Conservation (phyloP, 2,797 vertebrate species). For the Brachyrhaphis roseni region DNA sequence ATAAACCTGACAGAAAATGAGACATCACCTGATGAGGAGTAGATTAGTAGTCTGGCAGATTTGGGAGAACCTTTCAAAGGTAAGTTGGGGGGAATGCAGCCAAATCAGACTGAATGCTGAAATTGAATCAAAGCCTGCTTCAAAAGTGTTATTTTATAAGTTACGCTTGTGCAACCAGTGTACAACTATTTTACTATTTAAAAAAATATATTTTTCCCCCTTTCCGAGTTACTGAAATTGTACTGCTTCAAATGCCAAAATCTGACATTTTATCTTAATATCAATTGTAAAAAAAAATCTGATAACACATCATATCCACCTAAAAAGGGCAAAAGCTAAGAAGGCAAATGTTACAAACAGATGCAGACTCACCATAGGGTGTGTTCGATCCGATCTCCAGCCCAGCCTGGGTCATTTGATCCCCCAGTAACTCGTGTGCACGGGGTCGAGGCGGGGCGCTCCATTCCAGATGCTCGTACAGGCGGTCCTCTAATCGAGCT, state of each 20-base stretch:
- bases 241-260: background rate
- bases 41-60: background rate
- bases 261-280: background rate
- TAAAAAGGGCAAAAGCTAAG: background rate
- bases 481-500: slow-evolving; percentile 93
- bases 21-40: background rate
- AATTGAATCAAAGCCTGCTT: background rate
- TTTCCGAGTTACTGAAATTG: background rate
- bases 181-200: background rate
- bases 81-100: background rate
- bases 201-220: background rate
- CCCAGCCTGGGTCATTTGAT: slow-evolving; percentile 92
- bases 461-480: slow-evolving; percentile 94
- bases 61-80: background rate
- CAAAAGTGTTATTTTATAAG: background rate
- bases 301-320: background rate
- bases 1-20: background rate
- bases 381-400: slow-evolving; percentile 92
- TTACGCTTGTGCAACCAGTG: background rate
- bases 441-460: slow-evolving; percentile 87
- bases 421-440: slow-evolving; percentile 89
- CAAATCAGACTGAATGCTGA: background rate
- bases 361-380: slow-evolving; percentile 87
- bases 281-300: background rate
- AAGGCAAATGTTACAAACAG: background rate